Base-by-base conservation (phyloP, 1,140 invertebrate genomes). In the Heliconius hewitsoni region DNA sequence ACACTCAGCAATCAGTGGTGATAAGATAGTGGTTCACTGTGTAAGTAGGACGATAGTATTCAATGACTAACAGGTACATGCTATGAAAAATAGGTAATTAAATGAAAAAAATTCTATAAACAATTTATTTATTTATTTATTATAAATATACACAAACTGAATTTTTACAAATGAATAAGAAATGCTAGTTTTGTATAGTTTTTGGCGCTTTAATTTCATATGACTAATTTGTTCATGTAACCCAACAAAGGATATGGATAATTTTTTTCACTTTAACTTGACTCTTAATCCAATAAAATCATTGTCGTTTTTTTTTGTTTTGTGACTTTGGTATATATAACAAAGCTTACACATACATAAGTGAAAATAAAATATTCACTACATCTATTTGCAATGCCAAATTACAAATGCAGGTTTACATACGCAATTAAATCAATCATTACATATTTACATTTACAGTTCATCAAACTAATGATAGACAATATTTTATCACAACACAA, bases 21-120 rank as follows among this genome's bases (percentile, higher is more conserved):
- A 88, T 88, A 87, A 88, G 87, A 88, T 88, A 87, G 70, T 74
- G 60, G 71, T 75, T 83, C 71, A 84, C 79, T 83, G 79, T 81
- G 78, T 81, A 88, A 84, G 79, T 87, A 81, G 86, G 83, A 82
- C 83, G 83, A 71, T 71, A 37, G 30, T 46, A 27, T 19, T 37
- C 46, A n/a, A 77, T 27, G 57, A 74, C 50, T 46, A 76, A 70
- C 46, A 60, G 27, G 50, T 52, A 42, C 8, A 23, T 70, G 11
- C 0, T 70, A 42, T 42, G 30, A 37, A 71, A 34, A 71, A 74
- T n/a, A 55, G n/a, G 55, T 55, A 78, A 72, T 74, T 71, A 79
- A 81, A 81, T 13, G 71, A 71, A 74, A 77, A 74, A 79, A 79
- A 80, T 82, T 55, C 18, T 66, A 79, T 77, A 79, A 81, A 83